Percentiles rank a stretch among this genome's conserved stretches.
Evolutionary conservation across 2,888 invertebrate genomes (phyloP).

Genomic region (Oligia strigilis): DNA sequence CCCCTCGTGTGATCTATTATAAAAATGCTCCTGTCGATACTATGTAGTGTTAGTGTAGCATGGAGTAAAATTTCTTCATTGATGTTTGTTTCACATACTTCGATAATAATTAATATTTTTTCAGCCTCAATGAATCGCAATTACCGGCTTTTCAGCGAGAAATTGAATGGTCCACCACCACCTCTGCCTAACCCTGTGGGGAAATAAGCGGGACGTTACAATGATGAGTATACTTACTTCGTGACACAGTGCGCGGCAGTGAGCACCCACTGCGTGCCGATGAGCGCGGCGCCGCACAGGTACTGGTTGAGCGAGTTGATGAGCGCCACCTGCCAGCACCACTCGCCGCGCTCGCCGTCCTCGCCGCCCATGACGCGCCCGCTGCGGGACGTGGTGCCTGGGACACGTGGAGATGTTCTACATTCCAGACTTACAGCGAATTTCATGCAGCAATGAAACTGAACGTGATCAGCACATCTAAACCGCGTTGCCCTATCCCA

Average conservation of each 20-base stretch:
- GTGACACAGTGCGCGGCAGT: constrained; percentile 98
- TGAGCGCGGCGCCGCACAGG: constrained; percentile 97
- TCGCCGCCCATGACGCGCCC: constrained; percentile 96
- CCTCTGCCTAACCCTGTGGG: not conserved
- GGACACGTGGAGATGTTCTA: fast-evolving
- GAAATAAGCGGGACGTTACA: not conserved
- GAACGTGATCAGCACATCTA: too few species aligned
- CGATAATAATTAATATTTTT: too few species aligned
- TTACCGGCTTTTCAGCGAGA: too few species aligned
- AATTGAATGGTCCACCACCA: too few species aligned
- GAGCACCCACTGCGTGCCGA: constrained; percentile 98
- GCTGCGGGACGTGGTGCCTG: constrained; percentile 76
- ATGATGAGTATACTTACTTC: constrained; percentile 91
- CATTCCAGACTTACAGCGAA: not conserved
- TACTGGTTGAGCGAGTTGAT: constrained; percentile 98
- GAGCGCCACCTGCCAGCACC: constrained; percentile 98
- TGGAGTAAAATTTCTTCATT: too few species aligned
- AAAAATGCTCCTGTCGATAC: too few species aligned
- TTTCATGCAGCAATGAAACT: not conserved
- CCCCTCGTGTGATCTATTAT: too few species aligned
- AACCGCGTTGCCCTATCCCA: not conserved
- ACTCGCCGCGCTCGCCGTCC: constrained; percentile 97
- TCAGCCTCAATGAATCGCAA: too few species aligned
- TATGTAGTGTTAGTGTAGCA: too few species aligned
- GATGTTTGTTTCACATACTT: too few species aligned